Base-by-base conservation (phyloP, 2,113 vertebrate genomes). In the Podiceps cristatus region DNA sequence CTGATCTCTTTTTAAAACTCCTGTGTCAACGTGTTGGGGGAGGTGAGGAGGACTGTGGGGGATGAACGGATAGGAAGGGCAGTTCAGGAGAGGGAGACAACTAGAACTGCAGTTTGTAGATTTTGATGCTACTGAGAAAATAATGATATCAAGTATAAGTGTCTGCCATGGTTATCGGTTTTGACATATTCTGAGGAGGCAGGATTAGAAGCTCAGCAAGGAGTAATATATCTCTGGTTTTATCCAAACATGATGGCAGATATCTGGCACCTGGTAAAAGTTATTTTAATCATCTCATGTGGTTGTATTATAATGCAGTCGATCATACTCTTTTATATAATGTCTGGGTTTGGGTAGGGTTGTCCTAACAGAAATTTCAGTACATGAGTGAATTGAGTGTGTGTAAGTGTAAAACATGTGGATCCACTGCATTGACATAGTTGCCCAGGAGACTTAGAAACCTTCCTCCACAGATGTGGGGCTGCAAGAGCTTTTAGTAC, bases 11-110 rank as follows among this genome's bases (percentile, higher is more conserved):
- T 97, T 96, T 85, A 96, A 96, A 96, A 93, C 94, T 94, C 45
- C 63, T 44, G 52, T 96, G 97, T 94, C 95, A 95, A 73, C 71
- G 18, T 86, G 59, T 60, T 95, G 95, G 73, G 83, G 96, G 92
- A 96, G 85, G 97, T 97, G 97, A 97, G 92, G 95, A 96, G 85
- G 87, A 95, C 90, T 95, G 92, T 92, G 93, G 96, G 81, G 93
- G 88, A 88, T 71, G 88, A 93, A 67, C 2, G 35, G 82, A 83
- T 90, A 64, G 72, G 81, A 95, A 95, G 95, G 95, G 92, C 94
- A 94, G 79, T 73, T 93, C 82, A 83, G 96, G 90, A 90, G 85
- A 96, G 62, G 58, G 78, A 94, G 95, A 76, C 79, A 93, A 47
- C 49, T 29, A 86, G 59, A 94, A 60, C 56, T 92, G 47, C 72